Evolutionary conservation across 2,113 vertebrate species (phyloP), one percentile per base, ranked within the genome.

Genomic region (Ranitomeya imitator): DNA sequence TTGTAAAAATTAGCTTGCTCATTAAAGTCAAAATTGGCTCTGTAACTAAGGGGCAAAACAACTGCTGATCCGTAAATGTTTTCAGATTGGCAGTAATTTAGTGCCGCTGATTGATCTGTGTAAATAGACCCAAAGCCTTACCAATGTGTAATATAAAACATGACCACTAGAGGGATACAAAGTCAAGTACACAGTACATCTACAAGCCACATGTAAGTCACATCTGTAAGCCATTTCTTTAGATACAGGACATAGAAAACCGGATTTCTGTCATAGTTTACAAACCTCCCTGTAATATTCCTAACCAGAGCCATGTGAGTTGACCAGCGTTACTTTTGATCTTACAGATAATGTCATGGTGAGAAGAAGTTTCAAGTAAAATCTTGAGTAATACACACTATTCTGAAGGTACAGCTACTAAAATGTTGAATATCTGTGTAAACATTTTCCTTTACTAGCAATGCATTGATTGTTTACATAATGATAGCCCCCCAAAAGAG

Each of bases 81-180:
- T 45, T 2, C 37, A 45, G 37, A 45, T 45, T 31, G 37, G 37
- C 1, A 45, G 37, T 45, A 45, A 45, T 45, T 45, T 45, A 45
- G 37, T 45, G 37, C 37, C 3, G 37, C 37, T 45, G 37, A 45
- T 45, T 45, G 37, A 45, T 45, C 37, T 45, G 37, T 45, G 37
- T 45, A 45, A 45, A 45, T 5, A 3, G 5, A 45, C 37, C 37
- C 37, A 4, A 45, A 45, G 37, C 3, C 37, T 45, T 5, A 45
- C 37, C 37, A 45, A 45, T 45, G 5, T 45, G 37, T 45, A 45
- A 45, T 45, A 69, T 67, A 54, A 21, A 54, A 63, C 1, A 69
- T 54, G 63, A 6, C 81, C 81, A 67, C 63, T 69, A 83, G 81
- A 83, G 81, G 81, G 81, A 83, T 15, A 7, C 65, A n/a, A 54